Base-by-base conservation (phyloP, 2,797 vertebrate genomes). In the Galagoides demidoff region DNA sequence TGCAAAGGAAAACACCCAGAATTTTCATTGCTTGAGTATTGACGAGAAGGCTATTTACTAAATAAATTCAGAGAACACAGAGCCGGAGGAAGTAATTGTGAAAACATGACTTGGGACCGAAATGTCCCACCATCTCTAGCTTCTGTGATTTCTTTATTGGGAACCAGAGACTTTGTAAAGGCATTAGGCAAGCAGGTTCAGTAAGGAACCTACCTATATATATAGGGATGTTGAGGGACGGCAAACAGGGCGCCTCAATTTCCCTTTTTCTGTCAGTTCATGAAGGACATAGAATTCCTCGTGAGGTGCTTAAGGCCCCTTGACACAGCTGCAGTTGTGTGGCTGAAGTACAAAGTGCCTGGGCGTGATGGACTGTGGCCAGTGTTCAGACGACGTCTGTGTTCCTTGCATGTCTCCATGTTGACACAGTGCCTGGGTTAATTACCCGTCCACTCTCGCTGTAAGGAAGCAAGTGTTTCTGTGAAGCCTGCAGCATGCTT, bases 61-160 rank as follows among this genome's bases (percentile, higher is more conserved):
- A 97, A 95, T 97, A 97, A 97, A 96, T 95, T 96, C 74, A 57
- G 96, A 71, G 23, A 96, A 90, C 49, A 77, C 2, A 74, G 61
- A 94, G 34, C 73, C 94, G 71, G 68, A 97, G 85, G 23, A 97
- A n/a, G 16, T 94, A 94, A 97, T 97, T 97, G 96, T 3, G 70
- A 96, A 97, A 97, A 66, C 57, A 43, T 94, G 73, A 95, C 23
- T 27, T 70, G 61, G 49, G 85, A 94, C 29, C 95, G 2, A 95
- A 3, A 89, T 94, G 85, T 78, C 31, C 64, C 49, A 93, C 27
- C 49, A 0, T 86, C 14, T 86, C n/a, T 17, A 78, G 34, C 11
- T 4, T 43, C 13, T 78, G 22, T 88, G 83, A 92, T 96, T 95
- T 89, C 31, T 96, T 97, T 96, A 94, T 70, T 90, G 43, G 64